Evolutionary conservation across 2,888 invertebrate species (phyloP).

Genomic region (Cremastobaeus sp.): DNA sequence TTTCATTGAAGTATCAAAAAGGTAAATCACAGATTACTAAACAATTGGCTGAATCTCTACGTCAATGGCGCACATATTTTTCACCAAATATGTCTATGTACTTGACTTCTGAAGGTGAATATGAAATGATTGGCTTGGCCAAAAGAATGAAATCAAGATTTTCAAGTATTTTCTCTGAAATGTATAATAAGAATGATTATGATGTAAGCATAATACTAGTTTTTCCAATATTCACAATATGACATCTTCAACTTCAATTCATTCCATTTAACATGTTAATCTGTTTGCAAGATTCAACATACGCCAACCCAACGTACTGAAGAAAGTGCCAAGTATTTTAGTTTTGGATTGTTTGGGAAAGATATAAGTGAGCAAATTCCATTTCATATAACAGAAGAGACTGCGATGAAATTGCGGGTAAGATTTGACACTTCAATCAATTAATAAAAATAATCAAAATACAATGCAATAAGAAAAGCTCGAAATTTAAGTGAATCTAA

Average conservation of each 20-base stretch:
- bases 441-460: background rate
- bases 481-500: background rate
- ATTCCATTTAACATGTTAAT: too few species aligned
- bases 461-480: background rate
- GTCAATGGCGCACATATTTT: slow-evolving; percentile 82
- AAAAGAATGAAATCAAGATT: slow-evolving; percentile 87
- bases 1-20: slow-evolving; percentile 79
- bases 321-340: slow-evolving; percentile 87
- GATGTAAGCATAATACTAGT: slow-evolving; percentile 80
- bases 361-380: slow-evolving; percentile 81
- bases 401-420: slow-evolving; percentile 85
- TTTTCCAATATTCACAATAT: too few species aligned
- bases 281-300: slow-evolving; percentile 87
- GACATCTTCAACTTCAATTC: background rate
- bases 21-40: slow-evolving; percentile 78
- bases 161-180: slow-evolving; percentile 82
- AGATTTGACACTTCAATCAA: too few species aligned
- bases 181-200: slow-evolving; percentile 82
- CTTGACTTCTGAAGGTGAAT: slow-evolving; percentile 86
- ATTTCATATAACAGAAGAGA: slow-evolving; percentile 83
- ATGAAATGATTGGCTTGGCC: slow-evolving; percentile 86
- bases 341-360: slow-evolving; percentile 86
- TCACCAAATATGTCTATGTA: slow-evolving; percentile 81
- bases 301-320: slow-evolving; percentile 88
- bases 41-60: slow-evolving; percentile 79